These are phyloP conservation scores for Blastobasis lacticolella DNA, from an alignment of 2,888 invertebrate species.

Conservation along the genomic window DNA sequence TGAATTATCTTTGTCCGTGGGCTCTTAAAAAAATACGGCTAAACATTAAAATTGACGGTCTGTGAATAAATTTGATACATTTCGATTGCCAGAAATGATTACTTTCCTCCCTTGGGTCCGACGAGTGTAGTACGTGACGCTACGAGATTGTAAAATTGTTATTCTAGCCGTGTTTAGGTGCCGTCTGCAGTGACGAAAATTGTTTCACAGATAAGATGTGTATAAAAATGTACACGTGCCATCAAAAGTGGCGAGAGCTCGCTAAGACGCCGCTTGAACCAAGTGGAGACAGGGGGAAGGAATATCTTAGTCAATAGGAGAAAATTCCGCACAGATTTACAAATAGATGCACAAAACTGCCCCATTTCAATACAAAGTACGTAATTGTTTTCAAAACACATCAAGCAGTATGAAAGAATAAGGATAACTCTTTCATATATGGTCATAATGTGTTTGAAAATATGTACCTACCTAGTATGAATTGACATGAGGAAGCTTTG, in stretches of 20 bases:
- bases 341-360: too few species aligned
- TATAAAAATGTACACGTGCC: conserved; percentile 43
- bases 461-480: too few species aligned
- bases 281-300: too few species aligned
- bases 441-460: too few species aligned
- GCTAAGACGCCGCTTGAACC: too few species aligned
- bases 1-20: conserved; percentile 19
- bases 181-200: conserved; percentile 62
- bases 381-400: too few species aligned
- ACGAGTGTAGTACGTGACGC: conserved; percentile 62
- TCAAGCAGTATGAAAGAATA: too few species aligned
- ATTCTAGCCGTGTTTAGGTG: conserved; percentile 62
- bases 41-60: conserved; percentile 55
- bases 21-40: conserved; percentile 32
- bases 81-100: conserved; percentile 64
- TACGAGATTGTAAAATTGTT: conserved; percentile 67
- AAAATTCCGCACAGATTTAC: too few species aligned
- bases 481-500: too few species aligned
- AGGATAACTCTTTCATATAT: too few species aligned
- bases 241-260: conserved; percentile 27
- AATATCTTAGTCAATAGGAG: too few species aligned
- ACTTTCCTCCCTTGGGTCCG: conserved; percentile 54
- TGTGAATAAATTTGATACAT: conserved; percentile 55
- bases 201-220: conserved; percentile 45
- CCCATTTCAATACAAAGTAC: too few species aligned